phyloP scores from a whole-genome alignment of 2,113 vertebrate species.

The Macrotus californicus region DNA sequence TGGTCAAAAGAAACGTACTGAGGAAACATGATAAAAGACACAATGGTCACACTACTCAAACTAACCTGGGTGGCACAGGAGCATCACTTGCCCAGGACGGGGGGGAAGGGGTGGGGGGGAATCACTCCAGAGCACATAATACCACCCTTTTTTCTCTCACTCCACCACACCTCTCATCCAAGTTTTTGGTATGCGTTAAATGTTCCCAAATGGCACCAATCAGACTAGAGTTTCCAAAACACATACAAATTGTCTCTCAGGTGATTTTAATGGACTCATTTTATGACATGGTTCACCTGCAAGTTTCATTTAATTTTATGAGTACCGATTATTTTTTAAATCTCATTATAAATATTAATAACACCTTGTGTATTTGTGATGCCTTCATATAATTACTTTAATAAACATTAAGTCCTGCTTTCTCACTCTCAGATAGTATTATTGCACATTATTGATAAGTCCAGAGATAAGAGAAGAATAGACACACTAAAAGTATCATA shows the following conservation, averaged over 20 bases:
- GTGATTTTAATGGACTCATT: neutral
- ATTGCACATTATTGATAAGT: neutral
- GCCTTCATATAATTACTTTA: neutral
- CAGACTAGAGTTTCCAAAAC: neutral
- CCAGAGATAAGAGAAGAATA: neutral
- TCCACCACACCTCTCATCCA: neutral
- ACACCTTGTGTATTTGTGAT: neutral
- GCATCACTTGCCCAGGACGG: neutral
- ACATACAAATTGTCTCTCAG: neutral
- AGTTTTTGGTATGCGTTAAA: neutral
- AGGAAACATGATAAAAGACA: neutral
- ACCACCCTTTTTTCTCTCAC: neutral
- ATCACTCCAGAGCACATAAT: neutral
- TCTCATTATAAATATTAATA: slow-evolving; percentile 3
- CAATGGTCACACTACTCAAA: neutral
- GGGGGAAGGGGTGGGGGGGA: neutral
- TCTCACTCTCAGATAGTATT: neutral
- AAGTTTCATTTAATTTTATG: slow-evolving; percentile 14
- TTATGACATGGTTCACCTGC: neutral
- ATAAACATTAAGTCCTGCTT: neutral
- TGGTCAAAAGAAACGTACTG: slow-evolving; percentile 8
- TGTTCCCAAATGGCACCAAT: neutral
- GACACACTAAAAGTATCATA: neutral
- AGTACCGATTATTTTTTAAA: neutral
- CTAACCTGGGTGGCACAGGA: neutral